Evolutionary conservation across 2,888 invertebrate genomes (phyloP).

Genomic region (Rutpela maculata): DNA sequence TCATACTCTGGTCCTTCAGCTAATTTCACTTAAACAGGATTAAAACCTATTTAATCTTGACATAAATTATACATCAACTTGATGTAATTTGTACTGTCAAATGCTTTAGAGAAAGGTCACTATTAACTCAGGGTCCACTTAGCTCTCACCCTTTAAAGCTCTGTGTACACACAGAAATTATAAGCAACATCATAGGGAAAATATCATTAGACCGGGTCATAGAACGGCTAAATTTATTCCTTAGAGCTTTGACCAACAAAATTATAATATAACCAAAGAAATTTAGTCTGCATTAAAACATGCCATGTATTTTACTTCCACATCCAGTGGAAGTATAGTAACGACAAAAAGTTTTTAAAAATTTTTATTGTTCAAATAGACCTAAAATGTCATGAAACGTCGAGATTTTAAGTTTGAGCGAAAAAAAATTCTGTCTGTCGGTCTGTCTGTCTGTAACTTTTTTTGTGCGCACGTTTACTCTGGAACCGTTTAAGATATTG

Average conservation of each 20-base stretch:
- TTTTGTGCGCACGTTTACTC: too few species aligned
- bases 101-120: slow-evolving; percentile 31
- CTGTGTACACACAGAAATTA: slow-evolving; percentile 8
- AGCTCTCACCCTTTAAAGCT: slow-evolving; percentile 22
- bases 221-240: neutral
- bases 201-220: slow-evolving; percentile 19
- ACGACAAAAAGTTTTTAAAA: too few species aligned
- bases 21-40: slow-evolving; percentile 19
- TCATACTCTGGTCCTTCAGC: neutral
- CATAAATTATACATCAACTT: slow-evolving; percentile 36
- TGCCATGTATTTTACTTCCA: too few species aligned
- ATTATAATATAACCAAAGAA: neutral
- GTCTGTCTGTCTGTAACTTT: too few species aligned
- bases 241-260: neutral
- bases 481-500: too few species aligned
- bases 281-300: neutral
- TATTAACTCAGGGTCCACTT: slow-evolving; percentile 38
- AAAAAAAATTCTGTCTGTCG: too few species aligned
- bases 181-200: slow-evolving; percentile 1
- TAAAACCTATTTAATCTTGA: slow-evolving; percentile 27
- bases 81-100: slow-evolving; percentile 34
- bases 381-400: too few species aligned
- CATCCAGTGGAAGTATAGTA: too few species aligned
- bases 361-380: too few species aligned
- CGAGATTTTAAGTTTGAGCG: too few species aligned